phyloP scores from a whole-genome alignment of 2,113 vertebrate genomes.

The Rhodinocichla rosea region DNA sequence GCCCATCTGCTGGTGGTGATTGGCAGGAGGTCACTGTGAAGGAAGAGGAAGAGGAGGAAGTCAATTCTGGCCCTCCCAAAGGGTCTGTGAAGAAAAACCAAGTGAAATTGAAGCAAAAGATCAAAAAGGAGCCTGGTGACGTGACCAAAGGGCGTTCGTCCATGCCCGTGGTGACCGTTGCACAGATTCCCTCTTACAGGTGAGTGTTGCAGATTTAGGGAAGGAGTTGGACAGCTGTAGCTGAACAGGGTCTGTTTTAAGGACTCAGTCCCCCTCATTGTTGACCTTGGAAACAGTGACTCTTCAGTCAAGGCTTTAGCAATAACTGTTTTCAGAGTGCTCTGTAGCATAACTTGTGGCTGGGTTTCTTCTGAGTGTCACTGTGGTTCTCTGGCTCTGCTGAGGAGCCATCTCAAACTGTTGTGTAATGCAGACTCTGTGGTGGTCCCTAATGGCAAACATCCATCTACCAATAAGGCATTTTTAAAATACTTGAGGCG shows the following conservation, averaged over 20 bases:
- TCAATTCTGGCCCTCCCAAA: slow-evolving; percentile 25
- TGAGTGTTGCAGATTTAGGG: slow-evolving; percentile 46
- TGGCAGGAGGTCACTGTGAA: slow-evolving; percentile 73
- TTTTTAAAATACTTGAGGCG: neutral
- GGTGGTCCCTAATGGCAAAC: neutral
- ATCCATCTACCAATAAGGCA: neutral
- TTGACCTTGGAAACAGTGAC: neutral
- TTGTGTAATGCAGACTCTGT: neutral
- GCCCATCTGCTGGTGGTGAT: neutral
- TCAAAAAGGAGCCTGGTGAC: slow-evolving; percentile 79
- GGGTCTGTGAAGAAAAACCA: slow-evolving; percentile 75
- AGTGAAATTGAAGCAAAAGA: slow-evolving; percentile 84
- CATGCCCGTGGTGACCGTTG: slow-evolving; percentile 77
- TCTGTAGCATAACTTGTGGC: neutral
- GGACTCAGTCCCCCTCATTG: neutral
- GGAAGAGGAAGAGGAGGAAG: slow-evolving; percentile 70
- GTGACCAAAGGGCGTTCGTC: slow-evolving; percentile 41
- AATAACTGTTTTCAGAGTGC: neutral
- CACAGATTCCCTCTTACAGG: slow-evolving; percentile 92
- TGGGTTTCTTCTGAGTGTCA: neutral
- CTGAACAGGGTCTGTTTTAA: neutral
- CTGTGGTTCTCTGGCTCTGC: neutral
- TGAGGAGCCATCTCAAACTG: neutral
- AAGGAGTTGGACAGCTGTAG: neutral
- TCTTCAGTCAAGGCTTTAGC: neutral